A percentile compares a stretch with the other conserved stretches of the same genome.
These are phyloP conservation scores for Daptonema setosum DNA, from an alignment of 2,888 invertebrate species.

Conservation along the genomic window DNA sequence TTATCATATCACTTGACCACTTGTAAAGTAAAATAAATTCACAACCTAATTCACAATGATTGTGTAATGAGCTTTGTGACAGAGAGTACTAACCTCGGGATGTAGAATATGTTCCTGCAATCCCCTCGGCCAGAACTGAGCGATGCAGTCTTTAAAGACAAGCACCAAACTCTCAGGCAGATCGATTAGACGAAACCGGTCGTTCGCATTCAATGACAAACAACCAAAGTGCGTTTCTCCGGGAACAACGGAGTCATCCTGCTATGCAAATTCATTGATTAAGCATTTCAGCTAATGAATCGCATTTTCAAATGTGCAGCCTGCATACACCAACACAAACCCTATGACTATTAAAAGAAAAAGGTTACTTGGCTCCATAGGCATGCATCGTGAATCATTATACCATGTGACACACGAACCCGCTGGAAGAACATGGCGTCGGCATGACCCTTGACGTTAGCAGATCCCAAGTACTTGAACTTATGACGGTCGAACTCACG, in stretches of 20 bases:
- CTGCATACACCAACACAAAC: no score
- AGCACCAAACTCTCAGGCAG: neutral
- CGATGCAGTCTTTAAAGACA: neutral
- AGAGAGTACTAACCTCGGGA: neutral
- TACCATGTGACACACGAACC: neutral
- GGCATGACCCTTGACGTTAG: slow-evolving; percentile 10
- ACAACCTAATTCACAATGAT: no score
- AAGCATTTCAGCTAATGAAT: neutral
- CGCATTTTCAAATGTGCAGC: neutral
- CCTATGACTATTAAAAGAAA: no score
- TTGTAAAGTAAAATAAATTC: no score
- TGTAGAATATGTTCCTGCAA: slow-evolving; percentile 1
- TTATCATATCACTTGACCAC: no score
- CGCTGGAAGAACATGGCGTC: slow-evolving; percentile 9
- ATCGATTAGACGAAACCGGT: slow-evolving; percentile 7
- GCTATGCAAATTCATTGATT: neutral
- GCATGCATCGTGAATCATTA: no score
- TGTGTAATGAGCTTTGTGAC: no score
- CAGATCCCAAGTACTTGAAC: slow-evolving; percentile 2
- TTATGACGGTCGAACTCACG: slow-evolving; percentile 2
- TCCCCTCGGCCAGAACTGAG: slow-evolving; percentile 3
- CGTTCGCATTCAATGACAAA: slow-evolving; percentile 7
- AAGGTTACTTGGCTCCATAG: no score
- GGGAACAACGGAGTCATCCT: neutral
- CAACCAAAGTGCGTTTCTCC: slow-evolving; percentile 3